A percentile compares a stretch with the other conserved stretches of the same genome.
These are phyloP conservation scores for Cheumatopsyche charites DNA, from an alignment of 1,140 invertebrate species.

Conservation along the genomic window DNA sequence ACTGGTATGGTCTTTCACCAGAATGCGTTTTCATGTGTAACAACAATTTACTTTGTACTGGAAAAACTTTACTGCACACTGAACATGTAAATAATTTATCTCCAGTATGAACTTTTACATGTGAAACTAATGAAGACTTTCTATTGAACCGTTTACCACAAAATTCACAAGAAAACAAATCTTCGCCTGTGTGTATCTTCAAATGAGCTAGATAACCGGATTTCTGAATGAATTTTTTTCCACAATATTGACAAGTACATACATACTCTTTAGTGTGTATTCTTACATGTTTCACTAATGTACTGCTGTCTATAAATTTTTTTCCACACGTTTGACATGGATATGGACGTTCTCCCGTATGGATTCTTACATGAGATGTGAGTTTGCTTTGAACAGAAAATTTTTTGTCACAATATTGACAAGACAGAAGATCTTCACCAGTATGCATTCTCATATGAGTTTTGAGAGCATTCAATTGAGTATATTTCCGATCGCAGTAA, in stretches of 20 bases:
- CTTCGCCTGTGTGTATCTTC: constrained; percentile 42
- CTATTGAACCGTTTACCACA: constrained; percentile 45
- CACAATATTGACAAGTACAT: constrained; percentile 42
- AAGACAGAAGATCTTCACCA: constrained; percentile 38
- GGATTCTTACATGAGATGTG: constrained; percentile 35
- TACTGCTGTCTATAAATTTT: constrained; percentile 40
- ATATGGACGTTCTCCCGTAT: constrained; percentile 39
- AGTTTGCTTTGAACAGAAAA: constrained; percentile 40
- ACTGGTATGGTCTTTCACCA: constrained; percentile 68
- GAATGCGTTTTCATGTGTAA: constrained; percentile 71
- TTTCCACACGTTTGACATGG: constrained; percentile 38
- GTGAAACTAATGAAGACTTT: constrained; percentile 43
- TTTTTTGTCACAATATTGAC: constrained; percentile 39
- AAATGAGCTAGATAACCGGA: constrained; percentile 43
- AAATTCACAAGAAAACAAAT: constrained; percentile 43
- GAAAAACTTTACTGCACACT: constrained; percentile 52
- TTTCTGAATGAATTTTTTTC: constrained; percentile 44
- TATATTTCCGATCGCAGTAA: constrained; percentile 40
- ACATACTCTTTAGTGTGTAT: constrained; percentile 42
- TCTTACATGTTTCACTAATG: constrained; percentile 41
- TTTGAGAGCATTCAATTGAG: constrained; percentile 42
- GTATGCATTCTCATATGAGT: constrained; percentile 42
- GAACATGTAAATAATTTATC: constrained; percentile 37
- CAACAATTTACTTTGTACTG: constrained; percentile 56
- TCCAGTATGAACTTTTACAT: constrained; percentile 46